Evolutionary conservation across 1,140 invertebrate genomes (phyloP), one percentile per base, ranked within the genome.

Genomic region (Argopecten irradians): DNA sequence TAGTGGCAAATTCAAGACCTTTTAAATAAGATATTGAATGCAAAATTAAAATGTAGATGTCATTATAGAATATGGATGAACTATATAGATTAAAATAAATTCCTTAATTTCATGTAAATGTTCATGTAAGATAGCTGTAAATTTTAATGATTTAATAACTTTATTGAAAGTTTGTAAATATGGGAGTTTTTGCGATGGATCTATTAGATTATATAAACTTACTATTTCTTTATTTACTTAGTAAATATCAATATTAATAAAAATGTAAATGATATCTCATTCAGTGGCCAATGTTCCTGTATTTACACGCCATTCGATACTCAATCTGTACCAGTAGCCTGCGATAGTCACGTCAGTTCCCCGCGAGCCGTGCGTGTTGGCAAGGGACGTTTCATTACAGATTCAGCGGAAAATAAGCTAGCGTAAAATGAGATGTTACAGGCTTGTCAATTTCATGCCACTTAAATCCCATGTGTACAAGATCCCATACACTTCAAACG

Each of bases 361-460:
- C 84, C n/a, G 19, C 8, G 82, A 39, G 41, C 28, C 22, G 83
- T 33, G 83, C 84, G 83, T 39, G n/a, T 84, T 84, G 41, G 82
- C 39, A 46, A 36, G 46, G 46, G 83, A 33, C 83, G n/a, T 87
- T 41, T 87, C 36, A 87, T 87, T 87, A 87, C 84, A 82, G 82
- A 83, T 87, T 87, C 35, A 87, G 83, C 83, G 55, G 55, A 87
- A 87, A 87, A 84, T 87, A 82, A 87, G 41, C 86, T 87, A 83
- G 86, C 86, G 86, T 46, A 28, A 84, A 87, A 87, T 87, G 86
- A 87, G 86, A 87, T 87, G 86, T 87, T 87, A 87, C 83, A 82
- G 84, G 39, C 82, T 46, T 87, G 86, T 87, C 86, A 83, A 87
- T 87, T 87, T 87, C 82, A 87, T 41, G 86, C 39, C 82, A 84